Conservation (phyloP, 2,797 vertebrate genomes). For the Dryobates pubescens region DNA sequence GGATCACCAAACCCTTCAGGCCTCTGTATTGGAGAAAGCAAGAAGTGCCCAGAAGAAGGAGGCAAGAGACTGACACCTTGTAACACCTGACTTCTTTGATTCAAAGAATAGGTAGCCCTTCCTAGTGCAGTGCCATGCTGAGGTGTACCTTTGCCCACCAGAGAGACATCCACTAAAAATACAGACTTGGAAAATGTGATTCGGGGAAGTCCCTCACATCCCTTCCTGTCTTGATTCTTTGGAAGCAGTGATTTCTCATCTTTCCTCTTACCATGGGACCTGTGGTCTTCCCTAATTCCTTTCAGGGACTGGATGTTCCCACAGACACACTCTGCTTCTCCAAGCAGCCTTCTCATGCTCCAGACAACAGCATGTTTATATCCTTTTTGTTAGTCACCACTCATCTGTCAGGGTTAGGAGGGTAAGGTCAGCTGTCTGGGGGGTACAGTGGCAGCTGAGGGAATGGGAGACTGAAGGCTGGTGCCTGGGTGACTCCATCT, state of each 20-base stretch:
- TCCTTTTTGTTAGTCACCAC: neutral
- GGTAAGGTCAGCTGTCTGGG: neutral
- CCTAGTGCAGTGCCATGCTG: fast-evolving
- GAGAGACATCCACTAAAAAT: neutral
- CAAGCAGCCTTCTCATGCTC: neutral
- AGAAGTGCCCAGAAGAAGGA: neutral
- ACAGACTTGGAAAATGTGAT: neutral
- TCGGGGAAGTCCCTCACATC: neutral
- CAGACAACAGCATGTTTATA: neutral
- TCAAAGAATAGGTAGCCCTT: neutral
- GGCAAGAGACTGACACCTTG: neutral
- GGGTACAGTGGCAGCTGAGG: neutral
- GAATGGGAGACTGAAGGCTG: neutral
- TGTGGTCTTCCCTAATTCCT: neutral
- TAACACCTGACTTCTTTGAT: neutral
- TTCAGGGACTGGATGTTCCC: neutral
- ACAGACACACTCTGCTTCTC: neutral
- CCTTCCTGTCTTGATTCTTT: neutral
- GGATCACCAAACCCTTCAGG: fast-evolving
- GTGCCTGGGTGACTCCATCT: neutral
- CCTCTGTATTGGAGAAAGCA: neutral
- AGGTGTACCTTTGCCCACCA: fast-evolving
- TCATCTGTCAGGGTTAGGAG: neutral
- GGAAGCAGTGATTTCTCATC: neutral
- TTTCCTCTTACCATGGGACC: neutral